Evolutionary conservation across 2,888 invertebrate genomes (phyloP).

Genomic region (Drosophila aldrichi): DNA sequence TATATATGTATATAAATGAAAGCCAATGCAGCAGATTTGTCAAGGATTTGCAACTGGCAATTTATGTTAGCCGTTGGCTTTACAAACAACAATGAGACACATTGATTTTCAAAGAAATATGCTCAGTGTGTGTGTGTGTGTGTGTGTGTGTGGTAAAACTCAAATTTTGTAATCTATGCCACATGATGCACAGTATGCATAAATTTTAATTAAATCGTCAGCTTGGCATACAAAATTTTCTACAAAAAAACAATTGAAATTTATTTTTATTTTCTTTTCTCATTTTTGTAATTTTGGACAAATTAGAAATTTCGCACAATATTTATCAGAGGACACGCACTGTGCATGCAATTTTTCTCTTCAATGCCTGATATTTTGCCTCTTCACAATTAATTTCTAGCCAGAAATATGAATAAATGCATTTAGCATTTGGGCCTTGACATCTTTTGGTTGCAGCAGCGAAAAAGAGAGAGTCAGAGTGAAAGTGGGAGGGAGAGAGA

Average conservation of each 20-base stretch:
- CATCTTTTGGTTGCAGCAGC: conserved; percentile 26
- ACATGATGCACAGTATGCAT: conserved; percentile 56
- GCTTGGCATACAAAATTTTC: conserved; percentile 11
- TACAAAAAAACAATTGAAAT: conserved; percentile 31
- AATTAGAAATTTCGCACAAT: conserved; percentile 30
- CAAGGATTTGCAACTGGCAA: conserved; percentile 74
- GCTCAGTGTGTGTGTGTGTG: conserved; percentile 14
- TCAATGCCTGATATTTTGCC: not conserved
- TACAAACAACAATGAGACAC: conserved; percentile 21
- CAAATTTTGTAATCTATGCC: conserved; percentile 54
- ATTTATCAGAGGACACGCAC: conserved; percentile 48
- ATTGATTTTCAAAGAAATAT: conserved; percentile 8
- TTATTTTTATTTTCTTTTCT: conserved; percentile 15
- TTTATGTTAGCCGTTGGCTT: conserved; percentile 69
- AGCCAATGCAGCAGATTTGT: conserved; percentile 76
- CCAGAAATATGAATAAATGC: conserved; percentile 34
- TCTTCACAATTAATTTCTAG: conserved; percentile 28
- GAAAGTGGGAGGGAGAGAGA: not conserved
- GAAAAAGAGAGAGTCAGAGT: too few relatives aligned
- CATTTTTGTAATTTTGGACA: conserved; percentile 11
- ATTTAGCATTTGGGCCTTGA: conserved; percentile 50
- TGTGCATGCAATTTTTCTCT: conserved; percentile 15
- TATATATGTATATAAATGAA: conserved; percentile 1
- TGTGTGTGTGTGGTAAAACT: conserved; percentile 15
- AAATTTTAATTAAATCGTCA: conserved; percentile 70